Percentiles rank a stretch among this genome's conserved stretches.
These are phyloP conservation scores for Equus quagga DNA, from an alignment of 2,113 vertebrate species.

Conservation along the genomic window DNA sequence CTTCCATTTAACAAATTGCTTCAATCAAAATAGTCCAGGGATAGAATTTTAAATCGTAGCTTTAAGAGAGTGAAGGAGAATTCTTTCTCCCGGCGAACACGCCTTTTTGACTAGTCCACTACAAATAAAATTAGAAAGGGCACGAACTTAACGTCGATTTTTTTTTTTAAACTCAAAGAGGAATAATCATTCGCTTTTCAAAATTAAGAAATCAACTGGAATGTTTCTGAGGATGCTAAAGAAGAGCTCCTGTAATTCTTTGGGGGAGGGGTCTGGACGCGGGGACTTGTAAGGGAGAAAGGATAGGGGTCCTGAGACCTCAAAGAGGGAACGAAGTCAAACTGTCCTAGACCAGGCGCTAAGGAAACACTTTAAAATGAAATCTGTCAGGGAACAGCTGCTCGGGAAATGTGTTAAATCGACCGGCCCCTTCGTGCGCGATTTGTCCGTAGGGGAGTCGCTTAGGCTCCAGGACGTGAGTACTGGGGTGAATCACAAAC, in stretches of 20 bases:
- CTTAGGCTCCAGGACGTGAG: neutral
- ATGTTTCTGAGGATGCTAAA: neutral
- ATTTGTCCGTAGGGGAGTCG: neutral
- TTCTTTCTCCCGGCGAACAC: neutral
- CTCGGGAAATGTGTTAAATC: constrained; percentile 62
- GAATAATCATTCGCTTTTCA: constrained; percentile 47
- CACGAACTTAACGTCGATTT: constrained; percentile 31
- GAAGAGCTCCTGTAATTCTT: neutral
- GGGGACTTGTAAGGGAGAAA: neutral
- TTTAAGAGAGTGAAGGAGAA: neutral
- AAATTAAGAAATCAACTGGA: constrained; percentile 16
- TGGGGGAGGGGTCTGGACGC: neutral
- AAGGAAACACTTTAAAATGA: constrained; percentile 54
- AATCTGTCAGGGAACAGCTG: constrained; percentile 69
- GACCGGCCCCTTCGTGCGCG: neutral
- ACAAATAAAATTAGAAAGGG: constrained; percentile 16
- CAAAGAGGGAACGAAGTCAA: neutral
- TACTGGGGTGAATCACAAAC: neutral
- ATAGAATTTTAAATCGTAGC: neutral
- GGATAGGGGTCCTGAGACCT: neutral
- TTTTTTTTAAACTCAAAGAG: constrained; percentile 11
- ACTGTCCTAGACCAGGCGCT: neutral
- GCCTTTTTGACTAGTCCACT: neutral
- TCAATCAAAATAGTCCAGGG: neutral
- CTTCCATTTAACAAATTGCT: neutral